A percentile compares a stretch with the other conserved stretches of the same genome.
These are phyloP conservation scores for Melanotaenia trifasciata DNA, from an alignment of 2,797 vertebrate species.

Conservation along the genomic window DNA sequence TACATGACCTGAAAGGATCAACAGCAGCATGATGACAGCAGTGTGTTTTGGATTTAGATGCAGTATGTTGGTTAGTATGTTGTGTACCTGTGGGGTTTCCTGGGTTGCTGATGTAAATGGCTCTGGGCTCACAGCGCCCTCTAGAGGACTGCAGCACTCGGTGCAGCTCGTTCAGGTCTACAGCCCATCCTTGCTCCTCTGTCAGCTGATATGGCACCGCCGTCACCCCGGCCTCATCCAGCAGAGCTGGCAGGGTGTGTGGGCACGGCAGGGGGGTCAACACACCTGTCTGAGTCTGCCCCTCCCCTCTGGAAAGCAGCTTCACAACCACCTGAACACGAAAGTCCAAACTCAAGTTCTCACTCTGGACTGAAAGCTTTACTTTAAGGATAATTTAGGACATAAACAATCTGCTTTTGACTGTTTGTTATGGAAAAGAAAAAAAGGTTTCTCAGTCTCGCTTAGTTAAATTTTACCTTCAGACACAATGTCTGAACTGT, in stretches of 20 bases:
- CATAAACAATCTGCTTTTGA: too few species aligned
- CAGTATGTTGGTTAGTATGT: neutral
- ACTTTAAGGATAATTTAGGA: too few species aligned
- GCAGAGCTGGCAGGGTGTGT: constrained; percentile 26
- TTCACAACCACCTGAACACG: constrained; percentile 62
- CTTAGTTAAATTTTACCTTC: too few species aligned
- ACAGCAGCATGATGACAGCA: neutral
- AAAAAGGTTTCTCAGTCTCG: too few species aligned
- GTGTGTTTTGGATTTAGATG: neutral
- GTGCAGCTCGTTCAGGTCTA: constrained; percentile 62
- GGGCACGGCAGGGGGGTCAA: constrained; percentile 71
- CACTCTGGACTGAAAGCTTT: too few species aligned
- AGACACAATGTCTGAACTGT: too few species aligned
- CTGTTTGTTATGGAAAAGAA: too few species aligned
- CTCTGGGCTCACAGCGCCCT: constrained; percentile 67
- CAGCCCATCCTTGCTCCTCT: constrained; percentile 72
- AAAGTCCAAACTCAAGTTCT: neutral
- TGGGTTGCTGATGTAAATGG: constrained; percentile 81
- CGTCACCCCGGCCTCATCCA: constrained; percentile 50
- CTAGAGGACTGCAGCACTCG: constrained; percentile 43
- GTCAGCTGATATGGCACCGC: constrained; percentile 69
- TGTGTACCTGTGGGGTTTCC: constrained; percentile 80
- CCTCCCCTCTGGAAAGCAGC: constrained; percentile 64
- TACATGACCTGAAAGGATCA: constrained; percentile 82
- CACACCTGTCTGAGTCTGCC: constrained; percentile 53